Conservation (phyloP, 1,140 invertebrate genomes). For the Tetranychus urticae region DNA sequence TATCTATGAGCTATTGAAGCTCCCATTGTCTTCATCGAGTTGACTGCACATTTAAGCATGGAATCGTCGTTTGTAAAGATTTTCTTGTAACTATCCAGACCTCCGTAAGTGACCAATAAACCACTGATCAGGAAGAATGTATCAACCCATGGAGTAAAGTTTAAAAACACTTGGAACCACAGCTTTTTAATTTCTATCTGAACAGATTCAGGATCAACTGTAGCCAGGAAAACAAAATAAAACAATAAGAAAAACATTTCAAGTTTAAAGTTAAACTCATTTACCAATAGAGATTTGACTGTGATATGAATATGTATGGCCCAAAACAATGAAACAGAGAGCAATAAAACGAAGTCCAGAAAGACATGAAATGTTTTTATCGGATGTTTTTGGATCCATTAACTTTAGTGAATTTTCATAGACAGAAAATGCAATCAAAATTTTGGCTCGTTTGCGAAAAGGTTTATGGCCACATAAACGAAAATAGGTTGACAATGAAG, state of each 20-base stretch:
- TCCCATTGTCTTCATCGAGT: background rate
- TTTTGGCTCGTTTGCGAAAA: background rate
- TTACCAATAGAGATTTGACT: background rate
- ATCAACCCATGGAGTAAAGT: background rate
- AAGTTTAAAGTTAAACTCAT: background rate
- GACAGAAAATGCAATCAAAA: background rate
- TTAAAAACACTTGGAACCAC: background rate
- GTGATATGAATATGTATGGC: background rate
- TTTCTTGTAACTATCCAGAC: background rate
- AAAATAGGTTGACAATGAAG: background rate
- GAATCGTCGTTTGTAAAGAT: background rate
- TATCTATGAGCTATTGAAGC: background rate
- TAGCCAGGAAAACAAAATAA: background rate
- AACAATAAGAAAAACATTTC: background rate
- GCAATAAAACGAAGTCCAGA: background rate
- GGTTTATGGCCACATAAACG: background rate
- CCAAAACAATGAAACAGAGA: background rate
- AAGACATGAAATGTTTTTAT: background rate
- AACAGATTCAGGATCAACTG: background rate
- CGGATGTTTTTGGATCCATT: background rate
- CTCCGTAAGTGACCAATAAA: background rate
- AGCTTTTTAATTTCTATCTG: background rate
- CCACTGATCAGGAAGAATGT: background rate
- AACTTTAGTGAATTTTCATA: background rate
- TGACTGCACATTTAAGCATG: background rate